A percentile compares a stretch with the other conserved stretches of the same genome.
Evolutionary conservation across 2,797 vertebrate species (phyloP).

Genomic region (Lepidocolaptes lacrymiger): DNA sequence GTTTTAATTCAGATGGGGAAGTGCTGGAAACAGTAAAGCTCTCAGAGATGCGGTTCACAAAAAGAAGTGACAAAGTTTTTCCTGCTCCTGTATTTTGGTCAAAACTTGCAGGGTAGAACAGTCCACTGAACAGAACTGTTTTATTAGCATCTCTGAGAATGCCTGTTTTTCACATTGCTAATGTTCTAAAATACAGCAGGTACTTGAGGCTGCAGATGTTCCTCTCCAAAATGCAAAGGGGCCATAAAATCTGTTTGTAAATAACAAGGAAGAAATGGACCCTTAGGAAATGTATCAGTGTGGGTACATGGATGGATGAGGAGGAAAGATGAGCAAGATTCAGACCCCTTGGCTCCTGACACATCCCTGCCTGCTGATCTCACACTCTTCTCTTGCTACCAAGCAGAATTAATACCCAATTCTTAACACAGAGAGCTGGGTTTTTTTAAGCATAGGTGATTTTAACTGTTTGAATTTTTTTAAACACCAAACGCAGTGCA

Average conservation of each 20-base stretch:
- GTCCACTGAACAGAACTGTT: not conserved
- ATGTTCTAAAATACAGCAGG: not conserved
- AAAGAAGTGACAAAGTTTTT: not conserved
- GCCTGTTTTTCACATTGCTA: not conserved
- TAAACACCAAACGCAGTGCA: not conserved
- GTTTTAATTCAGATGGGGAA: not conserved
- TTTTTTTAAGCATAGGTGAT: not conserved
- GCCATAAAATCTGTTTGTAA: slow-evolving; percentile 26
- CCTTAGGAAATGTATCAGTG: not conserved
- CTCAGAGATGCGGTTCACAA: not conserved
- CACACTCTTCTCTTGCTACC: not conserved
- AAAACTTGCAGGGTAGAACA: not conserved
- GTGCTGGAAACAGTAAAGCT: not conserved
- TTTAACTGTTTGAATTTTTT: not conserved
- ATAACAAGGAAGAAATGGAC: not conserved
- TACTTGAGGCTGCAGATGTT: slow-evolving; percentile 34
- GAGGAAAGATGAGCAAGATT: not conserved
- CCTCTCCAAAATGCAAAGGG: not conserved
- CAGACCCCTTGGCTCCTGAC: not conserved
- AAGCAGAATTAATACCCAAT: not conserved
- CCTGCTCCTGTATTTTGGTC: not conserved
- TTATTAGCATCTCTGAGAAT: not conserved
- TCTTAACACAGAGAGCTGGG: not conserved
- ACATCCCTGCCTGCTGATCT: not conserved
- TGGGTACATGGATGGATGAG: no score